Percentiles rank a stretch among this genome's conserved stretches.
These are phyloP conservation scores for Philhelius pedissequus DNA, from an alignment of 2,888 invertebrate genomes.

Conservation along the genomic window DNA sequence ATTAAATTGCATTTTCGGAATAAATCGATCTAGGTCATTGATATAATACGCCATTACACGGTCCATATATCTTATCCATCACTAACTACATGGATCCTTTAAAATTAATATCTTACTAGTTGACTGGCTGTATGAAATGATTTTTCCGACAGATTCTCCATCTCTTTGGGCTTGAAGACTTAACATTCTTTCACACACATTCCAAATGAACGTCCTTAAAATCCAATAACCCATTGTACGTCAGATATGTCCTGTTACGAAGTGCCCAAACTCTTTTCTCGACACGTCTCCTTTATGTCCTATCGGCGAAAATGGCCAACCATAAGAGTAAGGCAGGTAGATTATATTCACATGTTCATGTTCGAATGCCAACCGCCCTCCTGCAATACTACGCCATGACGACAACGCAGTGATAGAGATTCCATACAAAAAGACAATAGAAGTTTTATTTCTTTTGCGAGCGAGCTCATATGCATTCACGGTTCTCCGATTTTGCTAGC, in stretches of 20 bases:
- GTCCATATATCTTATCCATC: too few species aligned
- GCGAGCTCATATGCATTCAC: slow-evolving; percentile 53
- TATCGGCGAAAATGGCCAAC: background rate
- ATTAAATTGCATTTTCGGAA: too few species aligned
- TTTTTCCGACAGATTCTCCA: too few species aligned
- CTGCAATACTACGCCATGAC: background rate
- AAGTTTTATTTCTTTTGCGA: slow-evolving; percentile 49
- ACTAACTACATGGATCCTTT: too few species aligned
- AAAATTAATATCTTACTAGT: too few species aligned
- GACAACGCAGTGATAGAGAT: slow-evolving; percentile 26
- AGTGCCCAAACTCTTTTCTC: slow-evolving; percentile 13
- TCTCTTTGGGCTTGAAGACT: too few species aligned
- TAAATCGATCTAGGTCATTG: too few species aligned
- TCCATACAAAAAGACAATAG: slow-evolving; percentile 51
- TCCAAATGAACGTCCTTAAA: slow-evolving; percentile 52
- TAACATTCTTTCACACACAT: background rate
- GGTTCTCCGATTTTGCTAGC: slow-evolving; percentile 35
- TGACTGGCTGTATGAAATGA: too few species aligned
- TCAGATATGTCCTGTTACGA: slow-evolving; percentile 27
- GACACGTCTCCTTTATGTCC: background rate
- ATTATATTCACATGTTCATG: background rate
- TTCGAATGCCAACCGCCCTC: background rate
- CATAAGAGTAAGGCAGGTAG: background rate
- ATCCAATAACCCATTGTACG: slow-evolving; percentile 61
- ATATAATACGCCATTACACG: too few species aligned